Conservation (phyloP, 2,888 invertebrate species). For the Amiota communis region DNA sequence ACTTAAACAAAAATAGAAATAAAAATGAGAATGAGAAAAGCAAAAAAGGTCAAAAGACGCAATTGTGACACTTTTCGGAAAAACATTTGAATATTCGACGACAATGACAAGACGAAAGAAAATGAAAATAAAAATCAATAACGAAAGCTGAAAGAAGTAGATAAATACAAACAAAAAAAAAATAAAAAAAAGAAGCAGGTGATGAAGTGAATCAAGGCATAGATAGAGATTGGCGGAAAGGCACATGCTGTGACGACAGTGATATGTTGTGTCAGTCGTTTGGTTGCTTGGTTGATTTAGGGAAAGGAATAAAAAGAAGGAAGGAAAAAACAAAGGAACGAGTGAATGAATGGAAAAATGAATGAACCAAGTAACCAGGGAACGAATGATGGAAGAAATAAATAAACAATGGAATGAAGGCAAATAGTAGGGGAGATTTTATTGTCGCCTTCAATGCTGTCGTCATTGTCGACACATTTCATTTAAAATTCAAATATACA, state of each 20-base stretch:
- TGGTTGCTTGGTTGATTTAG: background rate
- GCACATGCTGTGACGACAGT: background rate
- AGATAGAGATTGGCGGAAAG: background rate
- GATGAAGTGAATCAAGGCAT: background rate
- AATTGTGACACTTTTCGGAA: conserved; percentile 19
- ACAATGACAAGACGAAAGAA: background rate
- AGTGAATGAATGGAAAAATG: too few species aligned
- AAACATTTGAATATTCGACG: background rate
- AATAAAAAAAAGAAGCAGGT: background rate
- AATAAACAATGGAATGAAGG: too few species aligned
- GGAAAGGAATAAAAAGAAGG: background rate
- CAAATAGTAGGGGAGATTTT: too few species aligned
- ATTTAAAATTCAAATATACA: conserved; percentile 61
- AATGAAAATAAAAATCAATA: conserved; percentile 45
- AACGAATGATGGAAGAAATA: too few species aligned
- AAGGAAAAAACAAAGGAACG: background rate
- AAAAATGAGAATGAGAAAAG: background rate
- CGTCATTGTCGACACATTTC: conserved; percentile 45
- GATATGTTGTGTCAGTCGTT: conserved; percentile 14
- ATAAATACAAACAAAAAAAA: background rate
- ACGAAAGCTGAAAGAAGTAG: conserved; percentile 25
- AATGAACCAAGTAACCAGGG: too few species aligned
- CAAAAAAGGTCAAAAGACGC: conserved; percentile 12
- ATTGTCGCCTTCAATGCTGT: conserved; percentile 23
- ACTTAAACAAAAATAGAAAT: too few species aligned